Evolutionary conservation across 2,113 vertebrate species (phyloP), one percentile per base, ranked within the genome.

Genomic region (Nibea coibor): DNA sequence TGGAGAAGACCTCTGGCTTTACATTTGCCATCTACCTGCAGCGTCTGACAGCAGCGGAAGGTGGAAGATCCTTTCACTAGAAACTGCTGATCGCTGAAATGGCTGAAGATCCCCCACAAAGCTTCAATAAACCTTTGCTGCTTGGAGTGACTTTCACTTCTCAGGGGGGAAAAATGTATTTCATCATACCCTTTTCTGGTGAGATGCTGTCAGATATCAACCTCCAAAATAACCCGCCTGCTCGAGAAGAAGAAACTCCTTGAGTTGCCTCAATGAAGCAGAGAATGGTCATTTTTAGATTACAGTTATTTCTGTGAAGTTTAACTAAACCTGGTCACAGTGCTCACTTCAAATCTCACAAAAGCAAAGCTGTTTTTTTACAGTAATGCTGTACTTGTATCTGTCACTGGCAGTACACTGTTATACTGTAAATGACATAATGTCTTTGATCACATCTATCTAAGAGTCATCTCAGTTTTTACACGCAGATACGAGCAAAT

Each of bases 401-500:
- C 67, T 39, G 16, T 61, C 54, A n/a, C 10, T 65, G 28, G 14
- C 1, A 43, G 15, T 28, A 31, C 11, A 43, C 10, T n/a, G 31
- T 66, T 42, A 68, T 2, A 63, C 51, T 59, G 3, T 75, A 28
- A 17, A 65, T 68, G n/a, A 31, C 17, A 74, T 57, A 12, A 66
- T 6, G 1, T 54, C 15, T 56, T 57, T 35, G 28, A 31, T 64
- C 17, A 22, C 1, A 48, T 65, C 0, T 56, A 65, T 63, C 43
- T 45, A 7, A 16, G 9, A 68, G 14, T 43, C 59, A 42, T 70
- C 26, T 72, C 16, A 10, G 22, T 56, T 72, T 81, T 19, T 35
- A 59, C 64, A 78, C 74, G 82, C 48, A 83, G 28, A 64, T 82
- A 75, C 15, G 63, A 80, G 63, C 50, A 83, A 81, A 75, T 39